phyloP scores from a whole-genome alignment of 2,113 vertebrate genomes.

The Charadrius vociferus region DNA sequence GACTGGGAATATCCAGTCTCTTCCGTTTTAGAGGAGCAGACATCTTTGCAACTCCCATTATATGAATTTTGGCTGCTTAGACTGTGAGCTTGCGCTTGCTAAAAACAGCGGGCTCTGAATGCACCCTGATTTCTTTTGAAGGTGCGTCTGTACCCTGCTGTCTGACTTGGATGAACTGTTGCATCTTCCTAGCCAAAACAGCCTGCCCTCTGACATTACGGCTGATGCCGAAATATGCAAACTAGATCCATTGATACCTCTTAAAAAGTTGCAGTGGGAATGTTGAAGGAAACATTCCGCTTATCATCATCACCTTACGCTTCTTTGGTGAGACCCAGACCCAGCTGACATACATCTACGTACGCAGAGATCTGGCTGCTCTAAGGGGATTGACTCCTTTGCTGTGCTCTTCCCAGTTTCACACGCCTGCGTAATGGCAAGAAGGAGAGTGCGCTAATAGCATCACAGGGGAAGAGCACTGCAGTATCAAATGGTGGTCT shows the following conservation, averaged over 20 bases:
- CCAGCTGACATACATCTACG: background rate
- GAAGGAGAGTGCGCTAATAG: background rate
- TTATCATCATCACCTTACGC: background rate
- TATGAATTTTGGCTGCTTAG: background rate
- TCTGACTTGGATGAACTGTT: background rate
- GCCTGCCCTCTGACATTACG: fast-evolving
- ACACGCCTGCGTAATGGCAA: background rate
- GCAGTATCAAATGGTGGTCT: background rate
- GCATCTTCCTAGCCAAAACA: background rate
- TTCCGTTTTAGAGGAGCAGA: background rate
- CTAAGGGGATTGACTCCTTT: background rate
- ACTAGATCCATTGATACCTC: background rate
- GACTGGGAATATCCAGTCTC: background rate
- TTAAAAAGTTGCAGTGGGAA: background rate
- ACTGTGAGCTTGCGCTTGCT: background rate
- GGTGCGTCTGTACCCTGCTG: background rate
- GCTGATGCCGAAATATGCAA: background rate
- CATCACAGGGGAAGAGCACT: background rate
- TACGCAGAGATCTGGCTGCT: background rate
- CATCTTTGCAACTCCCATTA: background rate
- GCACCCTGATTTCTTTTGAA: background rate
- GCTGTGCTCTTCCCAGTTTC: background rate
- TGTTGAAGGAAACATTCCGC: background rate
- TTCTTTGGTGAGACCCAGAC: background rate
- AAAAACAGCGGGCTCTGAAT: background rate